phyloP scores from a whole-genome alignment of 2,888 invertebrate species.

The Scaptomyza polygonia region DNA sequence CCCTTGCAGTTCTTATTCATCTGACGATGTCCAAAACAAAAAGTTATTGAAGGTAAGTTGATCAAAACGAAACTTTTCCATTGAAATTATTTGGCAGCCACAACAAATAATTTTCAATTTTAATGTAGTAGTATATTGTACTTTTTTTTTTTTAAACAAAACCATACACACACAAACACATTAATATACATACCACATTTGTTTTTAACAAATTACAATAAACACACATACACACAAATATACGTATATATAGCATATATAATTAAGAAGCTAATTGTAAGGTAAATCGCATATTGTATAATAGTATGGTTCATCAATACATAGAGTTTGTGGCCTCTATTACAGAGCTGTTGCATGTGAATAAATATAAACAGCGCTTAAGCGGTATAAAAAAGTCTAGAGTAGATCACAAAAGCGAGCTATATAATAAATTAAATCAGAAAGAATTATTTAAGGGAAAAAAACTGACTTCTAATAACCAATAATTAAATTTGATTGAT shows the following conservation, averaged over 20 bases:
- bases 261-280: constrained; percentile 60
- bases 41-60: constrained; percentile 19
- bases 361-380: constrained; percentile 8
- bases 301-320: constrained; percentile 10
- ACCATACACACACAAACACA: constrained; percentile 39
- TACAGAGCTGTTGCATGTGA: constrained; percentile 18
- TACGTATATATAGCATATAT: constrained; percentile 43
- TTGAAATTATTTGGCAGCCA: constrained; percentile 27
- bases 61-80: constrained; percentile 28
- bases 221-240: constrained; percentile 14
- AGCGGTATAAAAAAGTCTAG: constrained; percentile 32
- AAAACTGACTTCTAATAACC: too few species aligned
- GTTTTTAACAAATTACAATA: constrained; percentile 53
- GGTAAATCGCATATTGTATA: constrained; percentile 50
- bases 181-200: constrained; percentile 47
- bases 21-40: constrained; percentile 27
- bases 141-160: constrained; percentile 38
- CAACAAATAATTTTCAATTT: constrained; percentile 3
- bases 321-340: constrained; percentile 4
- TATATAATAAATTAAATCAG: background rate
- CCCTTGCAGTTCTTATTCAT: constrained; percentile 21
- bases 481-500: background rate
- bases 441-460: background rate
- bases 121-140: constrained; percentile 8
- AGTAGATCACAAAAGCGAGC: constrained; percentile 26